Base-by-base conservation (phyloP, 2,888 invertebrate genomes). In the Conistra vaccinii region DNA sequence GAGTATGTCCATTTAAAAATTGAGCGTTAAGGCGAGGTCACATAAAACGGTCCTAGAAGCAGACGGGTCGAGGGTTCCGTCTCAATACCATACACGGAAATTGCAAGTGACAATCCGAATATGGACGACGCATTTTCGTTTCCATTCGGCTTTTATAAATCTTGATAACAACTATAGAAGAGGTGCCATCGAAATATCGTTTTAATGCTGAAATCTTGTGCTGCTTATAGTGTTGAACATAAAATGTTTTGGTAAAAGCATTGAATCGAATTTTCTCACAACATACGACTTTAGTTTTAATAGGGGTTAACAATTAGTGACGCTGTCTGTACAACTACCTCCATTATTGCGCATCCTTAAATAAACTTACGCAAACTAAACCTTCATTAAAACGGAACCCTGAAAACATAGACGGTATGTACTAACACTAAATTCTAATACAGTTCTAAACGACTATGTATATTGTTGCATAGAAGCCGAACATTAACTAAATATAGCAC, bases 41-140 rank as follows among this genome's bases (percentile, higher is more conserved):
- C 73, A 84, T 69, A 84, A 72, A 70, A 76, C 67, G 67, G 26
- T 77, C 9, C 60, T 76, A 84, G 68, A 53, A 51, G 83, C 67
- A 74, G 69, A 63, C 74, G 70, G 60, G 53, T 58, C 61, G 70
- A 85, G 76, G 69, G 73, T 73, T 79, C 42, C 84, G 63, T 84
- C 84, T 86, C 84, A 86, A 78, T 78, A 80, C 81, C 80, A 80
- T 78, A 80, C 73, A 80, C 81, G 86, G 84, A 86, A 85, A 84
- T 84, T 84, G 84, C 84, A 86, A 80, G 80, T 86, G 86, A 86
- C 86, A 84, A 84, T 69, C 67, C 77, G 72, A 84, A 85, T 80
- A 84, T 74, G 78, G 77, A 83, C 81, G 82, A 84, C 77, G 77
- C 69, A 80, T 84, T 84, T 80, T 83, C 74, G 74, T 58, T 53